These are phyloP conservation scores for Tupiocoris notatus DNA, from an alignment of 2,888 invertebrate genomes.

Conservation along the genomic window DNA sequence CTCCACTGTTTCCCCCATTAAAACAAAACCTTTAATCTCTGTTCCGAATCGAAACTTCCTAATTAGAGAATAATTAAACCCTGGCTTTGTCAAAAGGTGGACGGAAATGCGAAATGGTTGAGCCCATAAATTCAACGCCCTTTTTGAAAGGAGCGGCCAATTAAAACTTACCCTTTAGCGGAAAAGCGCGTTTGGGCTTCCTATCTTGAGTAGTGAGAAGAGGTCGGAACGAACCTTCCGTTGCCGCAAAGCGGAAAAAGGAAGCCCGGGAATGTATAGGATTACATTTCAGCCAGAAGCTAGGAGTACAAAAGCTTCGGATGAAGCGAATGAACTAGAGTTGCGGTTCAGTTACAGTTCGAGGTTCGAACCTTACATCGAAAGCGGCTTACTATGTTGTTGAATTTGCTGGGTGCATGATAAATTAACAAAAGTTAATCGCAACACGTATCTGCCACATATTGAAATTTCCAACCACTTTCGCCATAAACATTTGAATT, in stretches of 20 bases:
- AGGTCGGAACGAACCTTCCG: neutral
- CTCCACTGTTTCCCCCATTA: neutral
- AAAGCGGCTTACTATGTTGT: too few species aligned
- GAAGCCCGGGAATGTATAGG: neutral
- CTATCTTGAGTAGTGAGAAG: neutral
- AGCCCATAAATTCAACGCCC: neutral
- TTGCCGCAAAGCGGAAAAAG: neutral
- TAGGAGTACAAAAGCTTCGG: neutral
- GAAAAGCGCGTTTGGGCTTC: neutral
- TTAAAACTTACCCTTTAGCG: neutral
- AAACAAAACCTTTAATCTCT: neutral
- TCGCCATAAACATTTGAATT: too few species aligned
- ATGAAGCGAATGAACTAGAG: neutral
- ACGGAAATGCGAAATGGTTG: neutral
- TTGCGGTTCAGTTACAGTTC: too few species aligned
- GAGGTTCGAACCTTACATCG: too few species aligned
- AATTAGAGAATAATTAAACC: neutral
- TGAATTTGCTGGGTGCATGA: too few species aligned
- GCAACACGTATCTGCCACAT: too few species aligned
- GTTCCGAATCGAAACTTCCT: neutral
- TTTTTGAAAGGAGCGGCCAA: neutral
- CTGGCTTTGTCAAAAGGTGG: neutral
- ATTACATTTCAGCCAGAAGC: neutral
- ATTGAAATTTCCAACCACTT: too few species aligned
- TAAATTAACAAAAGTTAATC: too few species aligned